Base-by-base conservation (phyloP, 2,888 invertebrate genomes). In the Sceliomorpha sp. region DNA sequence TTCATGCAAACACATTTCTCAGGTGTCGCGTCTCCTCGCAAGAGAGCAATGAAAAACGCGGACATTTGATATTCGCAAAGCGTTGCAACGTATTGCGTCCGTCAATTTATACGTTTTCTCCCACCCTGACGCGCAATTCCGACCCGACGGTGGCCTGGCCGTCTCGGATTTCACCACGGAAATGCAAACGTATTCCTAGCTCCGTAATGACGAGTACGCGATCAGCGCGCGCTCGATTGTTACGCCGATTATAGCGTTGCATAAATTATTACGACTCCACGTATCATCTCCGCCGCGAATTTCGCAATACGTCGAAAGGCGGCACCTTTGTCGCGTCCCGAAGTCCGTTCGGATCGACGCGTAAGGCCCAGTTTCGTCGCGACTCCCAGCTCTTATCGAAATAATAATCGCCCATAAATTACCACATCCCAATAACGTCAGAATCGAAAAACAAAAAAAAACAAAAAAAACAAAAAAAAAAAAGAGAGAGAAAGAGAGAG, bases 121-220 rank as follows among this genome's bases (percentile, higher is more conserved):
- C 17, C 63, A 64, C 66, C 56, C 40, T n/a, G 40, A 69, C 72
- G 70, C 73, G 78, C 78, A 79, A 78, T 77, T 74, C 68, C 69
- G 50, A 36, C 24, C 27, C 42, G 73, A 70, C 74, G 72, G 74
- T n/a, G n/a, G 75, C 74, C 78, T 73, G 70, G 70, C 63, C 72
- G 77, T 70, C 74, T 77, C 72, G 71, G 75, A 79, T 81, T 80
- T 80, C 77, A 73, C 78, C 75, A 64, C 69, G 78, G 72, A 79
- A 80, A 80, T 75, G 73, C 75, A 74, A 78, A 76, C 60, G 36
- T 32, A 55, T 63, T 27, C 34, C 14, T 36, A 24, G 42, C 36
- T 47, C 42, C 31, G 5, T 51, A 36, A 58, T 31, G 40, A 29
- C 40, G 51, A 39, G 32, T 34, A 24, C 36, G 64, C 67, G 13